A percentile compares a stretch with the other conserved stretches of the same genome.
Evolutionary conservation across 2,888 invertebrate genomes (phyloP).

Genomic region (Endotricha flammealis): DNA sequence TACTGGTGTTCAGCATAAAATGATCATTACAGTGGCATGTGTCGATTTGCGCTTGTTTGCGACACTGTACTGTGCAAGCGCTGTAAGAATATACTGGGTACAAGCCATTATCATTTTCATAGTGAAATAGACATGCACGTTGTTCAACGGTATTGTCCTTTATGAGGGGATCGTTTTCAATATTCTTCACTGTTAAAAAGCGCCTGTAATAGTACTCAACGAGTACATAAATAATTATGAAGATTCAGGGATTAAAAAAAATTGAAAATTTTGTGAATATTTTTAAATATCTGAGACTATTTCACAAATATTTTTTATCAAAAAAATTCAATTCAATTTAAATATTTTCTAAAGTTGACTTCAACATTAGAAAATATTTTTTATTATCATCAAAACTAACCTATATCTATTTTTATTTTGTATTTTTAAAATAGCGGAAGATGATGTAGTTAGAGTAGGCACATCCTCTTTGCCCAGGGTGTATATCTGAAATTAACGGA

Average conservation of each 20-base stretch:
- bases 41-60: conserved; percentile 80
- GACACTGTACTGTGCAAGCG: conserved; percentile 84
- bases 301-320: too few relatives aligned
- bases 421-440: conserved; percentile 76
- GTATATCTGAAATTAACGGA: conserved; percentile 74
- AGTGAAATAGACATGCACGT: conserved; percentile 83
- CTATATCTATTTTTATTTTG: conserved; percentile 44
- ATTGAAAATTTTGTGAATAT: too few relatives aligned
- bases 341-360: not conserved
- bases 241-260: too few relatives aligned
- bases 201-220: conserved; percentile 64
- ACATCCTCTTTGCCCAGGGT: conserved; percentile 83
- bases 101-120: conserved; percentile 81
- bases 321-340: too few relatives aligned
- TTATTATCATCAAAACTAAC: conserved; percentile 27
- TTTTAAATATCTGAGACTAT: too few relatives aligned
- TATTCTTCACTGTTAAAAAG: conserved; percentile 75
- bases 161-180: conserved; percentile 83
- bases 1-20: conserved; percentile 81
- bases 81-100: conserved; percentile 85
- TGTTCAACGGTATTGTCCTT: conserved; percentile 79
- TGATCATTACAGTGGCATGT: conserved; percentile 84
- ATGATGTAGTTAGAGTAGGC: conserved; percentile 82
- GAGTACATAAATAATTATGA: too few relatives aligned
- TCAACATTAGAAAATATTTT: not conserved